phyloP scores from a whole-genome alignment of 2,888 invertebrate species.

The Neoscelio sp. region DNA sequence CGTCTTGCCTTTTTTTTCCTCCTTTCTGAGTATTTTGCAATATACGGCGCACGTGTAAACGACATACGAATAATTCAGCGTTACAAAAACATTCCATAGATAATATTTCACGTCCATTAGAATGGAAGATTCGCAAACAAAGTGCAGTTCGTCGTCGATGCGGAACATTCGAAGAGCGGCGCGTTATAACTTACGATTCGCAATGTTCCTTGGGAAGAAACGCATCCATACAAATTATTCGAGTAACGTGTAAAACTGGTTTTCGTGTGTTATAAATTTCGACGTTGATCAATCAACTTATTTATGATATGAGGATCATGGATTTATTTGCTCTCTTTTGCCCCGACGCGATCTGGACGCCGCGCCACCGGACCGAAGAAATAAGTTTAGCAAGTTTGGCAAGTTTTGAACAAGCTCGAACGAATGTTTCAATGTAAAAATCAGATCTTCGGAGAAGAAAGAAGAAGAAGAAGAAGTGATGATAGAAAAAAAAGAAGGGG shows the following conservation, averaged over 20 bases:
- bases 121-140: slow-evolving; percentile 58
- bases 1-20: slow-evolving; percentile 41
- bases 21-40: slow-evolving; percentile 53
- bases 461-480: slow-evolving; percentile 20
- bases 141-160: slow-evolving; percentile 36
- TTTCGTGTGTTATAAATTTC: slow-evolving; percentile 44
- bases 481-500: slow-evolving; percentile 7
- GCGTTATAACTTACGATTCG: neutral
- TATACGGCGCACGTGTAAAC: slow-evolving; percentile 58
- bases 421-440: slow-evolving; percentile 34
- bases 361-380: neutral
- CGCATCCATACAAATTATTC: slow-evolving; percentile 55
- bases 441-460: slow-evolving; percentile 35
- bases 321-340: slow-evolving; percentile 33
- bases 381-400: slow-evolving; percentile 49
- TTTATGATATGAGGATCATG: slow-evolving; percentile 53
- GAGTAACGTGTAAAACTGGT: slow-evolving; percentile 50
- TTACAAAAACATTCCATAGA: slow-evolving; percentile 57
- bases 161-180: slow-evolving; percentile 14
- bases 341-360: neutral
- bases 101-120: slow-evolving; percentile 52
- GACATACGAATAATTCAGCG: slow-evolving; percentile 54
- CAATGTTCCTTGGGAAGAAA: slow-evolving; percentile 31
- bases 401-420: slow-evolving; percentile 39
- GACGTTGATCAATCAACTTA: slow-evolving; percentile 58